These are phyloP conservation scores for Cremastobaeus sp. DNA, from an alignment of 2,888 invertebrate genomes.

Conservation along the genomic window DNA sequence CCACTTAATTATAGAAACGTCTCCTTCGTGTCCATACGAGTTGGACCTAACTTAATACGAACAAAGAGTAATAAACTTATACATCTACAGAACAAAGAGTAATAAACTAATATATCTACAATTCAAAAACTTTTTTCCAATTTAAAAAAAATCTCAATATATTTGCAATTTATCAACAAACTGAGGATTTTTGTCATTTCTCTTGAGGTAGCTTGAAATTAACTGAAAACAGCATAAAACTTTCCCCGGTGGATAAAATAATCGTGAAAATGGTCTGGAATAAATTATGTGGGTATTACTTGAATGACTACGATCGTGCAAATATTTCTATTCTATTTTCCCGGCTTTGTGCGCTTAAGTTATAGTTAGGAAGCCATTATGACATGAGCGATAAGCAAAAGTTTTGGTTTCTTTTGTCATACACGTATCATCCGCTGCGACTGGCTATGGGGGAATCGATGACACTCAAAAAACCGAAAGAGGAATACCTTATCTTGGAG, in stretches of 20 bases:
- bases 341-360: constrained; percentile 15
- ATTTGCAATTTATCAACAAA: no score
- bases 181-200: no score
- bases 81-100: no score
- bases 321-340: constrained; percentile 24
- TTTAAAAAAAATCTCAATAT: no score
- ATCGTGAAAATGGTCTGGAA: not conserved
- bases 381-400: constrained; percentile 31
- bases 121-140: no score
- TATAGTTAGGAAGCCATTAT: constrained; percentile 15
- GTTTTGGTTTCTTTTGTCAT: constrained; percentile 13
- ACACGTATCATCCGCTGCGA: constrained; percentile 9
- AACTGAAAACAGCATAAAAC: no score
- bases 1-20: no score
- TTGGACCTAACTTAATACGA: no score
- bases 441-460: constrained; percentile 17
- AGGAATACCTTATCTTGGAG: constrained; percentile 28
- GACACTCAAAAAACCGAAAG: constrained; percentile 28
- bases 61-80: no score
- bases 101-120: no score
- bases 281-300: not conserved
- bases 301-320: not conserved
- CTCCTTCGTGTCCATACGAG: no score
- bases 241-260: not conserved
- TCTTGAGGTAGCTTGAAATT: no score